Base-by-base conservation (phyloP, 2,797 vertebrate species). In the Toxotes lorentzi region DNA sequence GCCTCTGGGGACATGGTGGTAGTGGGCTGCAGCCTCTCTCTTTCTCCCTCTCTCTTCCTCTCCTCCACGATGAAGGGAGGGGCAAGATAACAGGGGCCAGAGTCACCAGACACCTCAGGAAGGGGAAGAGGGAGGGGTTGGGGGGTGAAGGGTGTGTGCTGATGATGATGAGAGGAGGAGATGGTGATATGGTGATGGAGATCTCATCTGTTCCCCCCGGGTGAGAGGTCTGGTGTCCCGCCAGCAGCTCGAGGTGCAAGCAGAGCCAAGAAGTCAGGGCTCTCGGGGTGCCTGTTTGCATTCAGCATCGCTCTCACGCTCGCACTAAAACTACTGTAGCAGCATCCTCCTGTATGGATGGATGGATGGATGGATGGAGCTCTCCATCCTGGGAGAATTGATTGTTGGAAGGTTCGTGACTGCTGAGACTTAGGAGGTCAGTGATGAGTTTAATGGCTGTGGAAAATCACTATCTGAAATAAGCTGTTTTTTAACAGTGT, bases 51-150 rank as follows among this genome's bases (percentile, higher is more conserved):
- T 92, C 88, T 88, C 86, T 65, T 86, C 82, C 76, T 88, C 92
- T 89, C 87, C 84, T 91, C 91, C 87, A 85, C 78, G 23, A 77
- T 86, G 78, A 89, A 94, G 93, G 93, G 92, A 95, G 93, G 95
- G 93, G 94, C 94, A 80, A 92, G 89, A 92, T 82, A 91, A 78
- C 88, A 84, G 77, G 82, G 92, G 91, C 91, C 84, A 69, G 91
- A 93, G 94, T 95, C 93, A 96, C 93, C 93, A 93, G 94, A 95
- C 92, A 94, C 93, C 93, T 94, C 87, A 4, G 89, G 70, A 57
- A 23, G 78, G 77, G 73, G 63, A 58, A 17, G 58, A 43, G 73
- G 74, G 79, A 63, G 80, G 86, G 80, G 30, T 54, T 11, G 84
- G 74, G 35, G 72, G 82, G 76, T 61, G 47, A 65, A 69, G 73